phyloP scores from a whole-genome alignment of 1,140 invertebrate species.

The Metaphire vulgaris region DNA sequence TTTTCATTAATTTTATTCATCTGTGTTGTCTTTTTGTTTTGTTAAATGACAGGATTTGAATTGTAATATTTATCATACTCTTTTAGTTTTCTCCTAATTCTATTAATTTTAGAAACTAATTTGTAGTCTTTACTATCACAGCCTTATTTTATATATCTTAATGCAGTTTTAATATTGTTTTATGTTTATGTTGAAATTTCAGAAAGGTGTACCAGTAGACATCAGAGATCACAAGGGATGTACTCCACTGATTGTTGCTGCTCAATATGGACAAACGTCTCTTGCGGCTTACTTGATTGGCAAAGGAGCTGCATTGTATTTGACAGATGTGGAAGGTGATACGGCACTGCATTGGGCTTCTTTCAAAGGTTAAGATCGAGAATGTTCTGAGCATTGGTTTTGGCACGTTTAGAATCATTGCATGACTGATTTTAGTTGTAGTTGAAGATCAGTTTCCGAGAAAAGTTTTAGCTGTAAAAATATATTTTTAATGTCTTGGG shows the following conservation, averaged over 20 bases:
- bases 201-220: constrained; percentile 79
- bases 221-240: constrained; percentile 81
- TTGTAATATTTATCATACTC: too few relatives aligned
- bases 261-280: constrained; percentile 83
- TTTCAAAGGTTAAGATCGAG: constrained; percentile 78
- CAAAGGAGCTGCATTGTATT: constrained; percentile 72
- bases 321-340: constrained; percentile 84
- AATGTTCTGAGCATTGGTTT: background rate
- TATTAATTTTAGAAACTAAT: too few relatives aligned
- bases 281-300: constrained; percentile 80
- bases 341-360: constrained; percentile 87
- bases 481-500: too few relatives aligned
- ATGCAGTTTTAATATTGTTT: too few relatives aligned
- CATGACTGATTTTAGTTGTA: background rate
- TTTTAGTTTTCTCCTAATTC: too few relatives aligned
- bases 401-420: background rate
- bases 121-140: too few relatives aligned
- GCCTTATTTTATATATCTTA: too few relatives aligned
- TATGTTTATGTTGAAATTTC: too few relatives aligned
- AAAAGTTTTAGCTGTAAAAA: too few relatives aligned
- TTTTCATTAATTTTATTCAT: too few relatives aligned
- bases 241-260: constrained; percentile 82
- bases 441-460: background rate
- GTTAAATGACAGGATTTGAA: too few relatives aligned
- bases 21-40: too few relatives aligned